Base-by-base conservation (phyloP, 2,888 invertebrate genomes). In the Crepidodera aurea region DNA sequence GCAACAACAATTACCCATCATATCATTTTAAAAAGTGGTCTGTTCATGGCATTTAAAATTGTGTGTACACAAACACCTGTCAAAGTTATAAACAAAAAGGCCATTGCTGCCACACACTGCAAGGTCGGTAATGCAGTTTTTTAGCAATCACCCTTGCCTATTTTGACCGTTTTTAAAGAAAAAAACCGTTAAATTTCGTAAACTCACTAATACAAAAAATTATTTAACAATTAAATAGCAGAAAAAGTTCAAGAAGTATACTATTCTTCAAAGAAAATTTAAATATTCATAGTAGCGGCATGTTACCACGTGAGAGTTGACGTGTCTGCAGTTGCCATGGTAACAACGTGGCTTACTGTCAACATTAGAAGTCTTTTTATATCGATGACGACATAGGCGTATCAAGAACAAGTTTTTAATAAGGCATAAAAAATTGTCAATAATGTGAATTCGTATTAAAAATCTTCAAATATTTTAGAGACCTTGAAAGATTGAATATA, bases 1-100 rank as follows among this genome's bases (percentile, higher is more conserved):
- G 64, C 77, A 77, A 64, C 76, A 77, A 55, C 60, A 67, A 71
- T 78, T 79, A 70, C 79, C 79, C 79, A 79, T 79, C 13, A 48
- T 48, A 22, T 15, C 29, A 72, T 71, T 73, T 68, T 42, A 54
- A 54, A 42, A 29, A 16, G 18, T 10, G 16, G 19, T 34, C 6
- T 34, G 8, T 44, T 32, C 48, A 39, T 57, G 39, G 13, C 57
- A 57, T 57, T 57, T 57, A 37, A 50, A 57, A 18, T 34, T 12
- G 27, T 32, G 27, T 34, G 48, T 57, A 57, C 32, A 57, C 57
- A 57, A 55, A 55, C 13, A 39, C 27, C n/a, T 50, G 48, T 57
- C 57, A 57, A 48, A 48, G 19, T n/a, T 39, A 39, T 40, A 40
- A 40, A 40, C 40, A 40, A 18, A 40, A 40, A 40, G 18, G 7